Base-by-base conservation (phyloP, 2,113 vertebrate species). In the Deroptyus accipitrinus region DNA sequence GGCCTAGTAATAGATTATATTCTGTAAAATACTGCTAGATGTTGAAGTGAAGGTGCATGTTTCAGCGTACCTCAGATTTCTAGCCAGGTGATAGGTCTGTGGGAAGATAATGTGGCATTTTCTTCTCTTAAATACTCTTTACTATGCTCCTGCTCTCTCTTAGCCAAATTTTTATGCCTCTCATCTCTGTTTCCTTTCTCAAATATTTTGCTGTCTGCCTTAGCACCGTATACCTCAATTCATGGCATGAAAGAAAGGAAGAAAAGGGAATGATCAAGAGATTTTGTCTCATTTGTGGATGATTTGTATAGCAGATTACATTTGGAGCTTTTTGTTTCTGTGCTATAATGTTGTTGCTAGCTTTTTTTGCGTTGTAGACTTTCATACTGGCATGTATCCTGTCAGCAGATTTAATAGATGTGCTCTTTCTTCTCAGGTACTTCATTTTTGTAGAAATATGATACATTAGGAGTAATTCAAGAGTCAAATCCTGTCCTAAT, bases 71-170 rank as follows among this genome's bases (percentile, higher is more conserved):
- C 55, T 95, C 39, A 19, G 62, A 46, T 79, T 49, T 57, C 64
- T 39, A 75, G 85, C 49, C 63, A 67, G 79, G 69, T 31, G 89
- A 69, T 33, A 28, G 88, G 74, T 33, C 52, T 87, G 91, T 76
- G 90, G 67, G 59, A 74, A 86, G 90, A 86, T 90, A 95, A 52
- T 80, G 72, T 88, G 93, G 54, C 90, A 74, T 85, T 91, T 94
- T 54, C 70, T 87, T 76, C 74, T 62, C 82, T 85, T 83, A 44
- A 89, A 68, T 70, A n/a, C 49, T 88, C 87, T 95, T 86, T 88
- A 84, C 82, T 85, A n/a, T 66, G 70, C 84, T 79, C 75, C 54
- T 84, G 49, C 90, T 76, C 10, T 73, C 67, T 79, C 77, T 62
- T 64, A 55, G 89, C 87, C 95, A 90, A 44, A 85, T 59, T 82